phyloP scores from a whole-genome alignment of 1,140 invertebrate species.

The Samia ricini region DNA sequence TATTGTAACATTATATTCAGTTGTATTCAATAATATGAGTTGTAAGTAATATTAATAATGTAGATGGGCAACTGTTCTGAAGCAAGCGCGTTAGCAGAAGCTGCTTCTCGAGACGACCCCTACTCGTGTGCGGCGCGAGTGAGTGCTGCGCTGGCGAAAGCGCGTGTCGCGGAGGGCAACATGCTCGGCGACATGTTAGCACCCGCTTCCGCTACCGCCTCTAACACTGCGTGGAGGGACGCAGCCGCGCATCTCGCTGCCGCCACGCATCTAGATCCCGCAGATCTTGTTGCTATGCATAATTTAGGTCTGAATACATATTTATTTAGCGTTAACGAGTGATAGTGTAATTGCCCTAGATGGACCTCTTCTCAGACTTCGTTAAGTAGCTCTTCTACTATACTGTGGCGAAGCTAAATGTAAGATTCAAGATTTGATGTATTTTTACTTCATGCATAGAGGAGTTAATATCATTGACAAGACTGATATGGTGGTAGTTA shows the following conservation, averaged over 20 bases:
- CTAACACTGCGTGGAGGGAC: slow-evolving; percentile 15
- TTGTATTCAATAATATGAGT: no score
- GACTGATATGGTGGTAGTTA: no score
- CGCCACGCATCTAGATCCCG: slow-evolving; percentile 61
- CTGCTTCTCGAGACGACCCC: slow-evolving; percentile 58
- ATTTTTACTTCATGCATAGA: no score
- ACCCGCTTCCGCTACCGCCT: no score
- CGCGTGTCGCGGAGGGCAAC: slow-evolving; percentile 8
- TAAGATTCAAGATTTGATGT: no score
- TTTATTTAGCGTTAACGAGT: no score
- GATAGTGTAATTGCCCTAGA: no score
- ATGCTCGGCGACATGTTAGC: slow-evolving; percentile 18
- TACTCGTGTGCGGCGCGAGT: slow-evolving; percentile 59
- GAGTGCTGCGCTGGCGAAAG: slow-evolving; percentile 28
- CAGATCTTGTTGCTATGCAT: slow-evolving; percentile 59
- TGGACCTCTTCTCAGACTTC: no score
- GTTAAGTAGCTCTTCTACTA: no score
- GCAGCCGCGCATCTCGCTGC: slow-evolving; percentile 41
- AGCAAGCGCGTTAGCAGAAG: slow-evolving; percentile 44
- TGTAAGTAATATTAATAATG: not conserved
- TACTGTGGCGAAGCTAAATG: no score
- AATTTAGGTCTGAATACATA: slow-evolving; percentile 42
- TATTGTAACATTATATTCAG: no score
- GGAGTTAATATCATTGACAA: no score
- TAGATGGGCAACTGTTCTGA: slow-evolving; percentile 61